phyloP scores from a whole-genome alignment of 1,140 invertebrate species.

The Propsilocerus akamusi region DNA sequence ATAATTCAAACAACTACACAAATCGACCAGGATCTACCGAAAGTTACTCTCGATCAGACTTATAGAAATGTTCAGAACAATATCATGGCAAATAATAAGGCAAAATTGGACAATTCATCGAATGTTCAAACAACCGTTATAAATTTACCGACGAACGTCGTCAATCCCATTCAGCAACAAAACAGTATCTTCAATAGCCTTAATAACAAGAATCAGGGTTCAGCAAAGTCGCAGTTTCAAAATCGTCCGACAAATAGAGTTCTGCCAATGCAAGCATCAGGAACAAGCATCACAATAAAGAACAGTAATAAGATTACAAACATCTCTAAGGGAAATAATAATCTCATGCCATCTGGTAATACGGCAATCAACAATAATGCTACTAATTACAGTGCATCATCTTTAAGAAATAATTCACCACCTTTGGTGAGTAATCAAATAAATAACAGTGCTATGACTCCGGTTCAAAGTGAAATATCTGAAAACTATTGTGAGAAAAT shows the following conservation, averaged over 20 bases:
- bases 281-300: background rate
- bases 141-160: conserved; percentile 40
- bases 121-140: conserved; percentile 34
- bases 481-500: conserved; percentile 3
- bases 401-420: background rate
- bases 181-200: conserved; percentile 15
- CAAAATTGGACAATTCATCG: conserved; percentile 2
- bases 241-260: conserved; percentile 51
- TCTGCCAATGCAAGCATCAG: conserved; percentile 40
- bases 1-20: conserved; percentile 20
- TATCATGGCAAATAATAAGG: background rate
- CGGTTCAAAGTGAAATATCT: background rate
- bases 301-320: background rate
- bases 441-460: background rate
- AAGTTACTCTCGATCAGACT: conserved; percentile 7
- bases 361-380: background rate
- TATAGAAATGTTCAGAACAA: background rate
- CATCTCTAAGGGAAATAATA: background rate
- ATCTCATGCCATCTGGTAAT: background rate
- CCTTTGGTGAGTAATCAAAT: background rate
- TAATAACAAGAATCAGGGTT: conserved; percentile 17
- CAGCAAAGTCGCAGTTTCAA: conserved; percentile 18
- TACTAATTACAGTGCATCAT: too few relatives aligned
- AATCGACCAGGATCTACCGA: conserved; percentile 11
- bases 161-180: conserved; percentile 35